Conservation (phyloP, 2,888 invertebrate genomes). For the Drosophila kuntzei region DNA sequence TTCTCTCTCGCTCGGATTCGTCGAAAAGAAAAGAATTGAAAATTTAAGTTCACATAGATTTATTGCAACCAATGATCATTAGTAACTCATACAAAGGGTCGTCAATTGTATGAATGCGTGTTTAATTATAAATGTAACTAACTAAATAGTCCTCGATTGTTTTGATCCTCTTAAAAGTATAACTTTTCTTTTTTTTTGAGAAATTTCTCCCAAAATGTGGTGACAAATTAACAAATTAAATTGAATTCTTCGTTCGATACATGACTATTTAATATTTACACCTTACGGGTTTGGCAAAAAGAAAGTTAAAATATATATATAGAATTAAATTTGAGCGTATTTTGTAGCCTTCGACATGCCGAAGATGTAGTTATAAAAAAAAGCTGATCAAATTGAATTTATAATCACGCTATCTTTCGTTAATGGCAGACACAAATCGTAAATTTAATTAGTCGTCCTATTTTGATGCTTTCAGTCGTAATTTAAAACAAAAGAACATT, state of each 20-base stretch:
- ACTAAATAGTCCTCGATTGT: constrained; percentile 38
- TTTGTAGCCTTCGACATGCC: constrained; percentile 26
- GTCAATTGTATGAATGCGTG: constrained; percentile 60
- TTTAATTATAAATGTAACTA: constrained; percentile 48
- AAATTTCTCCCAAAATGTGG: background rate
- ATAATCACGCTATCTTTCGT: background rate
- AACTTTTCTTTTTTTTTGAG: constrained; percentile 7
- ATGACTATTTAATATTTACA: constrained; percentile 47
- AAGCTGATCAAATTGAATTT: constrained; percentile 16
- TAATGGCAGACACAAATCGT: constrained; percentile 14
- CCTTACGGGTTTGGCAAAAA: constrained; percentile 22
- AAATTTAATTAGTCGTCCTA: constrained; percentile 27
- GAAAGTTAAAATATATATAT: constrained; percentile 8
- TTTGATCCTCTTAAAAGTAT: constrained; percentile 36
- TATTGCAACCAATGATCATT: constrained; percentile 71
- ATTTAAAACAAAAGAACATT: constrained; percentile 8
- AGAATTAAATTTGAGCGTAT: constrained; percentile 16
- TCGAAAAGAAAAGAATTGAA: constrained; percentile 1
- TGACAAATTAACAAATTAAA: constrained; percentile 14
- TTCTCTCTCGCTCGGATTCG: constrained; percentile 12
- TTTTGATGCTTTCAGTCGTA: constrained; percentile 30
- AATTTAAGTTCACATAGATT: constrained; percentile 52
- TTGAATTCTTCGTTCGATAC: constrained; percentile 5
- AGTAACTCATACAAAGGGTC: constrained; percentile 44
- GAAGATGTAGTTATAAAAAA: constrained; percentile 11